Evolutionary conservation across 2,888 invertebrate genomes (phyloP).

Genomic region (Onchidella celtica): DNA sequence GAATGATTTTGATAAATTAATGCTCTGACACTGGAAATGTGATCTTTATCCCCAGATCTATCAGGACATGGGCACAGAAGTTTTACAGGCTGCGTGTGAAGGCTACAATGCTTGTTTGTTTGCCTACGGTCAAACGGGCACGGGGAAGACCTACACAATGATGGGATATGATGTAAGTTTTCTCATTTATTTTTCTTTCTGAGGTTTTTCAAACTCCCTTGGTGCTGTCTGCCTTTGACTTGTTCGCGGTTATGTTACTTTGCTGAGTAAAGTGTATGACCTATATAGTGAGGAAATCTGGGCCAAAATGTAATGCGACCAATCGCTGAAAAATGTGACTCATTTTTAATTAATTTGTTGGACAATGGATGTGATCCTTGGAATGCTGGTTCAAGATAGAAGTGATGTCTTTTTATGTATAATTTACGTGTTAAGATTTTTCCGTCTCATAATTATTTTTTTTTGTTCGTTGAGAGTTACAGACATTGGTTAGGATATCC

Average conservation of each 20-base stretch:
- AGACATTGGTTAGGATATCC: too few relatives aligned
- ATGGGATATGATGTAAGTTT: slow-evolving; percentile 85
- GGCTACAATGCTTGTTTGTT: slow-evolving; percentile 94
- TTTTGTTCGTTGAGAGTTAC: too few relatives aligned
- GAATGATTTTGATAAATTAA: neutral
- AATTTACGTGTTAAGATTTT: too few relatives aligned
- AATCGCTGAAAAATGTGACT: too few relatives aligned
- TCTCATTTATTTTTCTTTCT: neutral
- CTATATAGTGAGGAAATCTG: too few relatives aligned
- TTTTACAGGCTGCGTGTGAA: slow-evolving; percentile 84
- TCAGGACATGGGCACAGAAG: slow-evolving; percentile 85
- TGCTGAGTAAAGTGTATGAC: too few relatives aligned
- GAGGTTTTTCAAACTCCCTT: neutral
- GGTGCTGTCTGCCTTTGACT: neutral
- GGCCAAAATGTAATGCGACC: too few relatives aligned
- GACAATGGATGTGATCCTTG: too few relatives aligned
- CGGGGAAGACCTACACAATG: slow-evolving; percentile 95
- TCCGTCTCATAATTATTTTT: too few relatives aligned
- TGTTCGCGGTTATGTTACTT: neutral
- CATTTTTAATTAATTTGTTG: too few relatives aligned
- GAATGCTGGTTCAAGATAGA: too few relatives aligned
- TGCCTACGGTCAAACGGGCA: slow-evolving; percentile 95
- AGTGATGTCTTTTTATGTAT: too few relatives aligned
- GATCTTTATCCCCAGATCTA: slow-evolving; percentile 85
- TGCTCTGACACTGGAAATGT: neutral